phyloP scores from a whole-genome alignment of 1,140 invertebrate species.

The Gryllus bimaculatus region DNA sequence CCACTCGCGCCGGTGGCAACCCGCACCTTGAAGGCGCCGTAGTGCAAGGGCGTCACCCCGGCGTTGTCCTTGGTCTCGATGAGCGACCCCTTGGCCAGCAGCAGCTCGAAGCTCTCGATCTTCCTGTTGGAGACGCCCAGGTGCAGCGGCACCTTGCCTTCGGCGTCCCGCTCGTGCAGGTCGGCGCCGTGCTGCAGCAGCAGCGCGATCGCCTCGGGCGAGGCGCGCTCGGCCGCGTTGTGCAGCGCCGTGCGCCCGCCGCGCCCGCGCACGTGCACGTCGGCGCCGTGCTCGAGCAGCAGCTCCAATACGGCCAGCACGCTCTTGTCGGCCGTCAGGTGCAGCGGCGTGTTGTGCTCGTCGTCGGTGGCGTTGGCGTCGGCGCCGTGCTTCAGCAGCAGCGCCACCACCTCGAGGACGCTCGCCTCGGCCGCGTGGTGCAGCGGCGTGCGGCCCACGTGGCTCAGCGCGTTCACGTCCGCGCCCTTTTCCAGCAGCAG shows the following conservation, averaged over 20 bases:
- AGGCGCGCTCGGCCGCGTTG: not conserved
- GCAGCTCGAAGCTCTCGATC: too few species aligned
- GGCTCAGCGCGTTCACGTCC: slow-evolving; percentile 52
- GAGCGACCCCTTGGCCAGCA: too few species aligned
- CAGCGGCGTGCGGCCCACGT: slow-evolving; percentile 56
- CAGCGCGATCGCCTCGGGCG: too few species aligned
- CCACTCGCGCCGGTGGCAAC: too few species aligned
- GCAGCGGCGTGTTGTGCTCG: not conserved
- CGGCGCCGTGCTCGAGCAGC: not conserved
- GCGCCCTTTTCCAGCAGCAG: slow-evolving; percentile 37
- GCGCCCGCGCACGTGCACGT: not conserved
- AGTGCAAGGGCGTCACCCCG: too few species aligned
- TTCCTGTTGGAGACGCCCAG: too few species aligned
- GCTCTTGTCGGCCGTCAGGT: not conserved
- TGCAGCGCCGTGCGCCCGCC: not conserved
- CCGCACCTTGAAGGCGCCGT: too few species aligned
- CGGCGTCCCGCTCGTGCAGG: too few species aligned
- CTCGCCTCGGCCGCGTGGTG: slow-evolving; percentile 20
- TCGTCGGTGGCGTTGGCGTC: not conserved
- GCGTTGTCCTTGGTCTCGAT: too few species aligned
- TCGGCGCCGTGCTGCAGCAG: slow-evolving; percentile 10
- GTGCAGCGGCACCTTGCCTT: too few species aligned
- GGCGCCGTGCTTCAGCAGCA: slow-evolving; percentile 10
- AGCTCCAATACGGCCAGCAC: not conserved
- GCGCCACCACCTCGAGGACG: not conserved